Percentiles rank a stretch among this genome's conserved stretches.
Evolutionary conservation across 2,797 vertebrate genomes (phyloP).

Genomic region (Hipposideros larvatus): DNA sequence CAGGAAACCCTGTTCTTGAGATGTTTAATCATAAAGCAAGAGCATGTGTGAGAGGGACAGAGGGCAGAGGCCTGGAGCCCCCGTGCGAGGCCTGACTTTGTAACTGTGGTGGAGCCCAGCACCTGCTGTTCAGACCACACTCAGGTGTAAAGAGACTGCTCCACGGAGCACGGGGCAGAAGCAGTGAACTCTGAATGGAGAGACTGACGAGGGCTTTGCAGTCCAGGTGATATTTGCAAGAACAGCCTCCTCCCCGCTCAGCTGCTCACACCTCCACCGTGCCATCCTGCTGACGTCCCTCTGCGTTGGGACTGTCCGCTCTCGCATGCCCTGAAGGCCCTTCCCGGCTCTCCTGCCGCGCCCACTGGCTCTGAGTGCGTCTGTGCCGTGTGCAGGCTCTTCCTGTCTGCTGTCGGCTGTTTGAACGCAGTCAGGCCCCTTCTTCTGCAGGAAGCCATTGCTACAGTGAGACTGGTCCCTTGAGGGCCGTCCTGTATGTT

Average conservation of each 20-base stretch:
- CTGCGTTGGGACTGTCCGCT: not conserved
- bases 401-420: not conserved
- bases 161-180: not conserved
- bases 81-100: not conserved
- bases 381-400: not conserved
- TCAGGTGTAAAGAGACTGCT: not conserved
- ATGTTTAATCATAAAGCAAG: not conserved
- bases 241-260: not conserved
- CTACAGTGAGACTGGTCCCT: not conserved
- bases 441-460: not conserved
- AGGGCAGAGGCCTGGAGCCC: not conserved
- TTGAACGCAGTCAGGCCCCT: not conserved
- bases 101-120: not conserved
- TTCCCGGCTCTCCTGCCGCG: accelerated
- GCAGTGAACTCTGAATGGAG: not conserved
- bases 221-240: not conserved
- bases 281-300: no score
- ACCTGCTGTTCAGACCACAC: accelerated
- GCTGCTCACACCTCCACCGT: no score
- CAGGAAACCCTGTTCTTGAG: not conserved
- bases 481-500: not conserved
- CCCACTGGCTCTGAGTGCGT: no score
- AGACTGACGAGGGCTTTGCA: no score
- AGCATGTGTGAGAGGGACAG: not conserved
- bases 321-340: accelerated